Evolutionary conservation across 2,113 vertebrate genomes (phyloP), one percentile per base, ranked within the genome.

Genomic region (Micromys minutus): DNA sequence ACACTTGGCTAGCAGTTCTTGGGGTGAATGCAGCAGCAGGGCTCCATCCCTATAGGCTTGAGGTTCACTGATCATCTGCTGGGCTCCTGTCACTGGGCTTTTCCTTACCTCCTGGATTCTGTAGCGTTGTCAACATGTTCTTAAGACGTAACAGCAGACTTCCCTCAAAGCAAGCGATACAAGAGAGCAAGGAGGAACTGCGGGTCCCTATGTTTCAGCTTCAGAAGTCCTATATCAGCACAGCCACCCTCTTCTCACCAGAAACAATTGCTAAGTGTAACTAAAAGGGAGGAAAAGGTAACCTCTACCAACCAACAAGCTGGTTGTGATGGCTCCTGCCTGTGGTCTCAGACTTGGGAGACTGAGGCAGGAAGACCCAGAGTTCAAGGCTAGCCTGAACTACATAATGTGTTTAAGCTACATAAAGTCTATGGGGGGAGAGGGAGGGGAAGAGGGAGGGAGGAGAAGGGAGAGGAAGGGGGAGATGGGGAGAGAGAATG

Each of bases 371-470:
- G 83, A 36, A 69, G 63, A 50, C 11, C 42, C 65, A 47, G 42
- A 47, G 31, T 85, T 67, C 61, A 65, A 67, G 83, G 24, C 0
- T 45, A 67, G 17, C 83, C 61, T 24, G 1, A 3, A 36, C 65
- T 52, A 86, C 34, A 50, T 85, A 36, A 39, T 71, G 69, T 21
- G 36, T 72, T 72, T 17, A 22, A 72, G 47, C 65, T 71, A 67
- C 34, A 36, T 86, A n/a, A 42, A 65, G 29, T 84, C 26, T 63
- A 19, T 84, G 3, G 10, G 22, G 36, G 10, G 9, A 39, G 47
- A 3, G 9, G 19, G 4, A 11, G 3, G 39, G 16, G 4, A 1
- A 0, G 9, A 52, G 22, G 3, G 74, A 29, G 26, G 11, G 15
- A 2, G 17, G 39, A 1, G 45, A 47, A 16, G 22, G 22, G 3